Conservation (phyloP, 1,140 invertebrate genomes). For the Heliconius himera region DNA sequence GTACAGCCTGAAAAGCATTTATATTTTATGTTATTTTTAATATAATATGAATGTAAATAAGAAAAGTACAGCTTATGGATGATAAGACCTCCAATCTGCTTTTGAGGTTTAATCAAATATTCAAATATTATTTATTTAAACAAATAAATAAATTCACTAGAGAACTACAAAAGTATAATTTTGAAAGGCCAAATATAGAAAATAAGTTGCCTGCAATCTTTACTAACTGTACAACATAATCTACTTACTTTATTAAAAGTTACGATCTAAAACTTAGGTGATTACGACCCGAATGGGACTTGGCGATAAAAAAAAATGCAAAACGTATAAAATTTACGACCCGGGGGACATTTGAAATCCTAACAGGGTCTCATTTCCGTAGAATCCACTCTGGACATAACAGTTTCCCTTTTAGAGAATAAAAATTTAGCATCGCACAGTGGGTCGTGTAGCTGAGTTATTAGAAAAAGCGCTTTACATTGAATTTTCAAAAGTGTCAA, state of each 20-base stretch:
- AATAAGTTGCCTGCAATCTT: neutral
- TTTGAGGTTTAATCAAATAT: too few species aligned
- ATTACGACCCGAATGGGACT: constrained; percentile 20
- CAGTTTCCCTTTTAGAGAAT: constrained; percentile 62
- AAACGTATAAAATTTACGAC: constrained; percentile 48
- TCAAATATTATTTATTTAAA: too few species aligned
- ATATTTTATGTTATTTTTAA: too few species aligned
- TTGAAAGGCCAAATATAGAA: too few species aligned
- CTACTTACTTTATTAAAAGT: constrained; percentile 10
- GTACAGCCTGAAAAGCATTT: too few species aligned
- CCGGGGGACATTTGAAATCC: constrained; percentile 41
- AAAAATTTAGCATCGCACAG: constrained; percentile 66
- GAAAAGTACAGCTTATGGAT: too few species aligned
- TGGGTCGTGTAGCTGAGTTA: constrained; percentile 51
- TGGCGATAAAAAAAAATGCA: constrained; percentile 38
- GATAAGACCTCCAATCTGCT: too few species aligned
- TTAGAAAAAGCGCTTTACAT: constrained; percentile 21
- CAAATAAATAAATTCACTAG: too few species aligned
- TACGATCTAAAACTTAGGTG: constrained; percentile 19
- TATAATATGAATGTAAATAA: too few species aligned
- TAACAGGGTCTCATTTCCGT: constrained; percentile 47
- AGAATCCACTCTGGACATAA: constrained; percentile 64
- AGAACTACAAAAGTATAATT: too few species aligned
- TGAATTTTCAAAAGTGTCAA: neutral
- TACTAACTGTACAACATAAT: neutral